These are phyloP conservation scores for Euzophera pinguis DNA, from an alignment of 2,888 invertebrate genomes.

Conservation along the genomic window DNA sequence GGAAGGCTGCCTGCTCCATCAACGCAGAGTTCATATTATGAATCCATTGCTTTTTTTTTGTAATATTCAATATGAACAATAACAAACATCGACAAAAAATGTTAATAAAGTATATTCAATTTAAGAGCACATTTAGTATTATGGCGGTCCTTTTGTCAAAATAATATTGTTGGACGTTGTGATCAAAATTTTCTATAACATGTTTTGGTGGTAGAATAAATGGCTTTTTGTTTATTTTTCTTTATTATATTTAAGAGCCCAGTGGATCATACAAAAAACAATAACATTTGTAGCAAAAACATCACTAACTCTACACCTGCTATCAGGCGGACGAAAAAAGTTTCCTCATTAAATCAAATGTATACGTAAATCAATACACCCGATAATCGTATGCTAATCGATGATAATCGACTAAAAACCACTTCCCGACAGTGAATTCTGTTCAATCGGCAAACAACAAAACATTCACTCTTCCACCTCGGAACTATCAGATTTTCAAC, in stretches of 20 bases:
- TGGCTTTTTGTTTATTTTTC: too few species aligned
- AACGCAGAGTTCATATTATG: too few species aligned
- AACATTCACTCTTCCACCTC: neutral
- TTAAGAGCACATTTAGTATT: too few species aligned
- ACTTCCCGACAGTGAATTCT: constrained; percentile 1
- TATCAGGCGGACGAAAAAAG: constrained; percentile 1
- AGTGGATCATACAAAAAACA: neutral
- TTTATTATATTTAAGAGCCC: too few species aligned
- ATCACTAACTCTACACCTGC: neutral
- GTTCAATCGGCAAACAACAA: neutral
- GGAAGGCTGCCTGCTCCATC: neutral
- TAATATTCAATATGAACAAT: too few species aligned
- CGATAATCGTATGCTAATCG: constrained; percentile 19
- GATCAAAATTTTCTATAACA: too few species aligned
- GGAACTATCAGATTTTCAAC: constrained; percentile 5
- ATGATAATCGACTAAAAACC: constrained; percentile 10
- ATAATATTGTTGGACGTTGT: too few species aligned
- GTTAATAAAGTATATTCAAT: too few species aligned
- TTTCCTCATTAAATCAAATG: constrained; percentile 16
- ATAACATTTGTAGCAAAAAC: neutral
- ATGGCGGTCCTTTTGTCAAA: too few species aligned
- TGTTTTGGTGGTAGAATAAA: too few species aligned
- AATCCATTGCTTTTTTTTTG: too few species aligned
- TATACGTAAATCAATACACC: constrained; percentile 5
- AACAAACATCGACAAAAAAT: too few species aligned